phyloP scores from a whole-genome alignment of 2,797 vertebrate species.

The Alfaro cultratus region DNA sequence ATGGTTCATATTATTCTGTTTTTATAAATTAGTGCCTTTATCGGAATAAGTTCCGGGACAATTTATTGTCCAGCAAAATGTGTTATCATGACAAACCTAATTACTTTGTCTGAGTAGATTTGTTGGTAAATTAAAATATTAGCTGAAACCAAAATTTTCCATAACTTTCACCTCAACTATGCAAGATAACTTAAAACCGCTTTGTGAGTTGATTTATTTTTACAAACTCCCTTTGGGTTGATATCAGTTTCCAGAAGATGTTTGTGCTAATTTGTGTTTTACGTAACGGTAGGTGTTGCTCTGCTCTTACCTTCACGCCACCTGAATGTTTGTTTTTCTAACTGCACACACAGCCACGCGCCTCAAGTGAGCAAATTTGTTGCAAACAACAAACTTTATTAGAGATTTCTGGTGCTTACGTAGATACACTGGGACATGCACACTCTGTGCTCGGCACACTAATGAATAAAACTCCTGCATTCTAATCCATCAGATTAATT shows the following conservation, averaged over 20 bases:
- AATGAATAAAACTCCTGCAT: conserved; percentile 69
- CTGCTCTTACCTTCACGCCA: conserved; percentile 34
- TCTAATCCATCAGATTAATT: conserved; percentile 84
- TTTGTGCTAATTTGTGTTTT: neutral
- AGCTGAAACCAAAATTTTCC: neutral
- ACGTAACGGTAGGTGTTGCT: neutral
- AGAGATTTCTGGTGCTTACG: conserved; percentile 28
- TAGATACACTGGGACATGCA: conserved; percentile 32
- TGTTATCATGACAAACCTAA: no score
- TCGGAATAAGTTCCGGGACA: no score
- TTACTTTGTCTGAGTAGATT: neutral
- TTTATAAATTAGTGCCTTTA: no score
- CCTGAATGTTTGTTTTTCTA: conserved; percentile 28
- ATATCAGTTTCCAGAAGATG: neutral
- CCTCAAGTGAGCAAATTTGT: conserved; percentile 28
- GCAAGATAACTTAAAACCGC: neutral
- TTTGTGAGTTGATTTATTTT: neutral
- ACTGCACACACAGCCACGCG: conserved; percentile 30
- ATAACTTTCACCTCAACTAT: neutral
- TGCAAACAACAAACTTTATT: conserved; percentile 44
- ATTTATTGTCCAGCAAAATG: no score
- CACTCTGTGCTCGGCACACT: conserved; percentile 46
- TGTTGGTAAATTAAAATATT: neutral
- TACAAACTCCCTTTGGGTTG: neutral
- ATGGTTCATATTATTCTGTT: no score